These are phyloP conservation scores for Coptotermes formosanus DNA, from an alignment of 1,140 invertebrate genomes.

Conservation along the genomic window DNA sequence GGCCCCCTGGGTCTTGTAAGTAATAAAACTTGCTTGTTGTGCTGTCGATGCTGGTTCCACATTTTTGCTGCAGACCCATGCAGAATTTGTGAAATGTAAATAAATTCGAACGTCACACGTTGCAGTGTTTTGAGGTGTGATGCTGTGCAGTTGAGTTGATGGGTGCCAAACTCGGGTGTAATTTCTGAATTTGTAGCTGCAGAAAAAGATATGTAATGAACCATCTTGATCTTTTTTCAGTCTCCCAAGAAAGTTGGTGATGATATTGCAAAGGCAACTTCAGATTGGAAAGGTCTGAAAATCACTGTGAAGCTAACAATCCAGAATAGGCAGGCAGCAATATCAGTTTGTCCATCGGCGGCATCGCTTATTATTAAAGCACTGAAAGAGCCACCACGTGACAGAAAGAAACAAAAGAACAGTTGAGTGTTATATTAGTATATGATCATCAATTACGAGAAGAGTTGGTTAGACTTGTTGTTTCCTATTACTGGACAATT, in stretches of 20 bases:
- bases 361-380: slow-evolving; percentile 97
- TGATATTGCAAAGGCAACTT: slow-evolving; percentile 98
- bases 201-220: not conserved
- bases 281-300: slow-evolving; percentile 99
- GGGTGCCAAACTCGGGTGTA: too few relatives aligned
- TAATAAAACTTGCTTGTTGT: slow-evolving; percentile 37
- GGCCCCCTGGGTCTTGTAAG: slow-evolving; percentile 97
- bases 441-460: slow-evolving; percentile 32
- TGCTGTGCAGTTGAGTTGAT: too few relatives aligned
- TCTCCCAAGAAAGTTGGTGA: slow-evolving; percentile 99
- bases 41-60: not conserved
- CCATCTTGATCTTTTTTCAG: slow-evolving; percentile 51
- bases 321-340: slow-evolving; percentile 97
- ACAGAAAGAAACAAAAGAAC: slow-evolving; percentile 99
- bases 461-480: too few relatives aligned
- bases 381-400: slow-evolving; percentile 96
- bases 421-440: slow-evolving; percentile 66
- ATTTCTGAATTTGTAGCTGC: not conserved
- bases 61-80: not conserved
- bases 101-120: too few relatives aligned
- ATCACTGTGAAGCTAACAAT: slow-evolving; percentile 98
- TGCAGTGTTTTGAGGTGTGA: too few relatives aligned
- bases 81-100: too few relatives aligned
- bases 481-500: too few relatives aligned
- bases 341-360: slow-evolving; percentile 96